phyloP scores from a whole-genome alignment of 2,888 invertebrate genomes.

The Mythimna loreyi region DNA sequence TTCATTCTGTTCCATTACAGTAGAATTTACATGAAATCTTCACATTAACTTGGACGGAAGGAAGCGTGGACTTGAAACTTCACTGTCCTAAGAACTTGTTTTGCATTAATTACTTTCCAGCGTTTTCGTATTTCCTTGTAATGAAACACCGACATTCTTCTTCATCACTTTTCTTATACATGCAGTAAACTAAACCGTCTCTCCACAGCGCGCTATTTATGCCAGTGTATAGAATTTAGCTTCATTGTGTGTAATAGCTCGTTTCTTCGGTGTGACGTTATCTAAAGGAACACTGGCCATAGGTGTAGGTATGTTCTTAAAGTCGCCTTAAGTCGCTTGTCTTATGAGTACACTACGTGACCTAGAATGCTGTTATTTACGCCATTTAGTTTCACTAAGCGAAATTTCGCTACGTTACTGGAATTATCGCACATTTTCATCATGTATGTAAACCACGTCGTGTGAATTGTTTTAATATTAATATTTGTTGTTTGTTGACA shows the following conservation, averaged over 20 bases:
- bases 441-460: not conserved
- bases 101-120: constrained; percentile 11
- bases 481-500: constrained; percentile 78
- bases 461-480: constrained; percentile 3
- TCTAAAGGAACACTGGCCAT: not conserved
- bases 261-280: constrained; percentile 12
- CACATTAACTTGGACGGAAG: constrained; percentile 8
- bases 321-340: constrained; percentile 1
- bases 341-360: not conserved
- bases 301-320: not conserved
- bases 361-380: constrained; percentile 16
- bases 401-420: not conserved
- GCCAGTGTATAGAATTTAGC: not conserved
- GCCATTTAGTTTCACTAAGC: not conserved
- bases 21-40: constrained; percentile 27
- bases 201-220: not conserved
- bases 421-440: not conserved
- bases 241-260: constrained; percentile 7
- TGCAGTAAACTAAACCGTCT: not conserved
- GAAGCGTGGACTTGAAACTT: constrained; percentile 14
- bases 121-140: not conserved
- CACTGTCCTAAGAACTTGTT: constrained; percentile 3
- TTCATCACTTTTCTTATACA: not conserved
- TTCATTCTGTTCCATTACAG: constrained; percentile 20
- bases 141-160: not conserved